These are phyloP conservation scores for Macroramphosus scolopax DNA, from an alignment of 2,797 vertebrate genomes.

Conservation along the genomic window DNA sequence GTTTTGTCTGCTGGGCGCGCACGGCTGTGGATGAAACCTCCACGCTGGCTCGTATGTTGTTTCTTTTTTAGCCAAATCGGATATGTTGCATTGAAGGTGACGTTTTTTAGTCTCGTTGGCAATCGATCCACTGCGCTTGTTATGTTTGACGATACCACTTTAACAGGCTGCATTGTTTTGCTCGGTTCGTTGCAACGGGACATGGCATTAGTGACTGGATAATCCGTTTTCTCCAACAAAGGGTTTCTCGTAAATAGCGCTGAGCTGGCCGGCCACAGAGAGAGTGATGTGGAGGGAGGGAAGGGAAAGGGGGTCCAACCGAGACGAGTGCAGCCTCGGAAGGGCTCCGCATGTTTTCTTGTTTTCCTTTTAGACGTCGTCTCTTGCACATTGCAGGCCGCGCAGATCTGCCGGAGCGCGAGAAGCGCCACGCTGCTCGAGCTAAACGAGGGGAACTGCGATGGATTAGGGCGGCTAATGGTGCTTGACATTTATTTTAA, in stretches of 20 bases:
- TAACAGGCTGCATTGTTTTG: slow-evolving; percentile 45
- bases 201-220: slow-evolving; percentile 70
- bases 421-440: slow-evolving; percentile 23
- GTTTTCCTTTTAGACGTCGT: slow-evolving; percentile 12
- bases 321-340: slow-evolving; percentile 29
- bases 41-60: neutral
- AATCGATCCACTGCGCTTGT: slow-evolving; percentile 15
- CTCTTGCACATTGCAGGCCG: slow-evolving; percentile 41
- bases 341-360: slow-evolving; percentile 39
- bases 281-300: slow-evolving; percentile 12
- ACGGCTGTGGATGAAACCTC: neutral
- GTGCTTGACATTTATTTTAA: slow-evolving; percentile 62
- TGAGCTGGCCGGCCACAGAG: slow-evolving; percentile 63
- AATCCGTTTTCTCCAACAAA: slow-evolving; percentile 80
- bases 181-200: slow-evolving; percentile 59
- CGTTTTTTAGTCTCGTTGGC: slow-evolving; percentile 43
- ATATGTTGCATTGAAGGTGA: neutral
- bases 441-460: slow-evolving; percentile 44
- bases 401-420: slow-evolving; percentile 4
- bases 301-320: slow-evolving; percentile 41
- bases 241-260: slow-evolving; percentile 75
- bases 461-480: slow-evolving; percentile 62
- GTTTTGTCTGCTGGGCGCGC: slow-evolving; percentile 62
- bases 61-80: neutral
- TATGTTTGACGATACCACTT: too few relatives aligned